A percentile compares a stretch with the other conserved stretches of the same genome.
Conservation (phyloP, 2,888 invertebrate genomes). For the Microplitis deprimator region DNA sequence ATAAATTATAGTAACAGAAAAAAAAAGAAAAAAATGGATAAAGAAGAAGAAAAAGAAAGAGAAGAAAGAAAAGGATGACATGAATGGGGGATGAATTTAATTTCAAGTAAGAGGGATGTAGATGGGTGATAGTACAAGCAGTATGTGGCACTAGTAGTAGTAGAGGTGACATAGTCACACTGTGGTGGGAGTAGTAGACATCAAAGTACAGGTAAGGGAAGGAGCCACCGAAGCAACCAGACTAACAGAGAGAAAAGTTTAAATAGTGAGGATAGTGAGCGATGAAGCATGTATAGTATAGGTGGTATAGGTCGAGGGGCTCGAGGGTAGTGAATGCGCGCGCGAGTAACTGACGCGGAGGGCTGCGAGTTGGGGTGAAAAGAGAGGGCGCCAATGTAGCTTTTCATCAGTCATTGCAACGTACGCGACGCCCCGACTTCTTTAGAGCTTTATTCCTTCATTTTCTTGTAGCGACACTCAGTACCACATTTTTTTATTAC, state of each 20-base stretch:
- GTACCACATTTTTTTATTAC: background rate
- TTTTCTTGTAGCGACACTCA: constrained; percentile 36
- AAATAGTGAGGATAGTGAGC: constrained; percentile 34
- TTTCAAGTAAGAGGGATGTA: constrained; percentile 38
- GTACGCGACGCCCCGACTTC: constrained; percentile 70
- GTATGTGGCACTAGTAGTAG: constrained; percentile 13
- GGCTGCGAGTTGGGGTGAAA: constrained; percentile 37
- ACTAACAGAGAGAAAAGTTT: constrained; percentile 40
- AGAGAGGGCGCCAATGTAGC: constrained; percentile 51
- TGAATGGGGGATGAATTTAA: constrained; percentile 30
- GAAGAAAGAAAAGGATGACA: constrained; percentile 18
- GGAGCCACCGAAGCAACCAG: constrained; percentile 42
- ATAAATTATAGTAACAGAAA: background rate
- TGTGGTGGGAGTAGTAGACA: constrained; percentile 12
- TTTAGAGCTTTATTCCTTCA: constrained; percentile 61
- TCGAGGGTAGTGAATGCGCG: constrained; percentile 45
- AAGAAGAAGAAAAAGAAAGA: constrained; percentile 12
- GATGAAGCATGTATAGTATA: constrained; percentile 33
- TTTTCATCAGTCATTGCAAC: constrained; percentile 70
- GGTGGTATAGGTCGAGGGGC: constrained; percentile 10
- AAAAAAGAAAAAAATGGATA: background rate
- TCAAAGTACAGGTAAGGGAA: constrained; percentile 34
- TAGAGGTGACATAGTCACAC: constrained; percentile 1
- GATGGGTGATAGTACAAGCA: constrained; percentile 5
- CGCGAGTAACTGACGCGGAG: constrained; percentile 44